phyloP scores from a whole-genome alignment of 2,113 vertebrate genomes.

The Oryzias melastigma region DNA sequence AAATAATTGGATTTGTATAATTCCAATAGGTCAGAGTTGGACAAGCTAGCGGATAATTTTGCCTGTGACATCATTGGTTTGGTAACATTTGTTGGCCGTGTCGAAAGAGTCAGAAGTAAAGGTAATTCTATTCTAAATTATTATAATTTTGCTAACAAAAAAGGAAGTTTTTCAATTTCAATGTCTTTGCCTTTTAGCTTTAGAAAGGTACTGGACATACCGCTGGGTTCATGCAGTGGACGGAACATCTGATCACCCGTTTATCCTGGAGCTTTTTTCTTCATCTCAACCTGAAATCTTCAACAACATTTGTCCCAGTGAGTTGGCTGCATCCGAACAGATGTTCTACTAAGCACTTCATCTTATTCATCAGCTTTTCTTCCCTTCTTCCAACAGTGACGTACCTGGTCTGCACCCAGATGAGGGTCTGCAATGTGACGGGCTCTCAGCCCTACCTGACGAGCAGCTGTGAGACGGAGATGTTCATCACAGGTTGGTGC shows the following conservation, averaged over 20 bases:
- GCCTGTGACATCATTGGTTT: conserved; percentile 88
- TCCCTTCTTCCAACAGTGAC: conserved; percentile 61
- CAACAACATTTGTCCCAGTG: conserved; percentile 87
- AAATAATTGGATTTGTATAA: neutral
- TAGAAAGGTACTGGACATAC: conserved; percentile 89
- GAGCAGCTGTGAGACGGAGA: conserved; percentile 87
- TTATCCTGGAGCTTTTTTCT: conserved; percentile 90
- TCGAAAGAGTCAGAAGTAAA: conserved; percentile 83
- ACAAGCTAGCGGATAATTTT: conserved; percentile 71
- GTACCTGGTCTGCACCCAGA: conserved; percentile 90
- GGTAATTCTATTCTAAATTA: conserved; percentile 41
- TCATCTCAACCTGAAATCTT: conserved; percentile 92
- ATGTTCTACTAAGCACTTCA: neutral
- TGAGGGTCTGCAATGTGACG: conserved; percentile 82
- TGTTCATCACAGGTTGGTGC: conserved; percentile 82
- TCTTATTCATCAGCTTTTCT: neutral
- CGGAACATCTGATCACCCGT: conserved; percentile 82
- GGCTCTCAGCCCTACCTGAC: conserved; percentile 82
- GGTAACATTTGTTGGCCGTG: conserved; percentile 89
- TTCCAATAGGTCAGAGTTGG: conserved; percentile 81
- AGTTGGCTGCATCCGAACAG: conserved; percentile 9
- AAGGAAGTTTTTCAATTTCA: neutral
- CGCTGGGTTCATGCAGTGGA: conserved; percentile 90
- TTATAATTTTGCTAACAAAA: neutral
- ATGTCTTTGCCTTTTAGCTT: conserved; percentile 59